These are phyloP conservation scores for Colostygia pectinataria DNA, from an alignment of 2,888 invertebrate species.

Conservation along the genomic window DNA sequence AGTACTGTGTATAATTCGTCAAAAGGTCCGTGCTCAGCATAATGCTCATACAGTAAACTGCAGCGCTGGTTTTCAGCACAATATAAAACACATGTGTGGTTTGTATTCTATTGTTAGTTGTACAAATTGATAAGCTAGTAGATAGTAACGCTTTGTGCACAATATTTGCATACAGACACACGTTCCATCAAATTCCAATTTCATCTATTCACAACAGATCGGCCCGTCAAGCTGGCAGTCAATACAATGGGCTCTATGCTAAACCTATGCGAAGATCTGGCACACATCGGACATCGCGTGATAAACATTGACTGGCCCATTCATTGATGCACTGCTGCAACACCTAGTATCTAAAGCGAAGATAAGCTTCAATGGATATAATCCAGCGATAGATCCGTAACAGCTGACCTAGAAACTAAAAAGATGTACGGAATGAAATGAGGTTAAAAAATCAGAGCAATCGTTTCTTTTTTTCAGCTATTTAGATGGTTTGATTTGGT, in stretches of 20 bases:
- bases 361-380: conserved; percentile 24
- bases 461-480: no score
- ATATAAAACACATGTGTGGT: no score
- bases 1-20: no score
- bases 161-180: conserved; percentile 11
- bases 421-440: not conserved
- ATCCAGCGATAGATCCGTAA: conserved; percentile 15
- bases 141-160: no score
- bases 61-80: no score
- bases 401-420: conserved; percentile 18
- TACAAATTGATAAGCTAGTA: no score
- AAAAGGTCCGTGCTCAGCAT: no score
- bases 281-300: conserved; percentile 28
- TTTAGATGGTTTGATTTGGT: no score
- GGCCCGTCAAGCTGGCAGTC: conserved; percentile 26
- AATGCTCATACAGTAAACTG: no score
- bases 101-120: no score
- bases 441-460: not conserved
- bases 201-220: conserved; percentile 24
- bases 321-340: conserved; percentile 29
- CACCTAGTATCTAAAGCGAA: conserved; percentile 23
- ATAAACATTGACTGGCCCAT: conserved; percentile 31
- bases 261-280: conserved; percentile 32
- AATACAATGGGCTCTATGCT: conserved; percentile 30
- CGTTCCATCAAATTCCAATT: conserved; percentile 18